Evolutionary conservation across 2,797 vertebrate species (phyloP).

Genomic region (Parambassis ranga): DNA sequence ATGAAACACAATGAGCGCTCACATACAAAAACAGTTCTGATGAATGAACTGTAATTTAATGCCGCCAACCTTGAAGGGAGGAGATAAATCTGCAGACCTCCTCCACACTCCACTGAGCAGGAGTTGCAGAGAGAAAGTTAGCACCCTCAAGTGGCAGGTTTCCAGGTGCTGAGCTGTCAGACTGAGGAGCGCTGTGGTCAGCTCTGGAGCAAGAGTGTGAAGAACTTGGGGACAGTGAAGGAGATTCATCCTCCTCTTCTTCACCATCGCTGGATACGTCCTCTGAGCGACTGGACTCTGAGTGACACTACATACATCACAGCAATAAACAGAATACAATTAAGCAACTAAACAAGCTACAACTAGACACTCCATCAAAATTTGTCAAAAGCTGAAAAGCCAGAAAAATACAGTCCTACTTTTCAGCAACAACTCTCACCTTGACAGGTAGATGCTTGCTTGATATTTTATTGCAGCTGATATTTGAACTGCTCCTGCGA

Average conservation of each 20-base stretch:
- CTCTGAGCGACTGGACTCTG: slow-evolving; percentile 95
- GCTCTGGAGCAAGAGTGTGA: slow-evolving; percentile 86
- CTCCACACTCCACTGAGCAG: slow-evolving; percentile 94
- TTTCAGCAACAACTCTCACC: slow-evolving; percentile 54
- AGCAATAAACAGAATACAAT: background rate
- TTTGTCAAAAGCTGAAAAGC: too few species aligned
- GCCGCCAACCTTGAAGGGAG: slow-evolving; percentile 90
- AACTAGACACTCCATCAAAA: too few species aligned
- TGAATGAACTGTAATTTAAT: background rate
- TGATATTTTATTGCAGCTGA: slow-evolving; percentile 86
- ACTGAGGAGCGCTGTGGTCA: slow-evolving; percentile 76
- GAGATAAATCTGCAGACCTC: slow-evolving; percentile 97
- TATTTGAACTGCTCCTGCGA: slow-evolving; percentile 89
- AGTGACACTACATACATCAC: slow-evolving; percentile 76
- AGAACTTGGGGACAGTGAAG: slow-evolving; percentile 89
- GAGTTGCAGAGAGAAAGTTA: slow-evolving; percentile 89
- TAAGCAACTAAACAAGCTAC: background rate
- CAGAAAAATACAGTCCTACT: background rate
- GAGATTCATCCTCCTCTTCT: slow-evolving; percentile 83
- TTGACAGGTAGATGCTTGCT: slow-evolving; percentile 85
- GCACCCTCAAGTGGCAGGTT: slow-evolving; percentile 87
- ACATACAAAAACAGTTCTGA: background rate
- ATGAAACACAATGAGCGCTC: background rate
- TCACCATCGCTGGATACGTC: slow-evolving; percentile 94
- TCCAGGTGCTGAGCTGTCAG: slow-evolving; percentile 83